Evolutionary conservation across 2,797 vertebrate species (phyloP).

Genomic region (Malurus splendens): DNA sequence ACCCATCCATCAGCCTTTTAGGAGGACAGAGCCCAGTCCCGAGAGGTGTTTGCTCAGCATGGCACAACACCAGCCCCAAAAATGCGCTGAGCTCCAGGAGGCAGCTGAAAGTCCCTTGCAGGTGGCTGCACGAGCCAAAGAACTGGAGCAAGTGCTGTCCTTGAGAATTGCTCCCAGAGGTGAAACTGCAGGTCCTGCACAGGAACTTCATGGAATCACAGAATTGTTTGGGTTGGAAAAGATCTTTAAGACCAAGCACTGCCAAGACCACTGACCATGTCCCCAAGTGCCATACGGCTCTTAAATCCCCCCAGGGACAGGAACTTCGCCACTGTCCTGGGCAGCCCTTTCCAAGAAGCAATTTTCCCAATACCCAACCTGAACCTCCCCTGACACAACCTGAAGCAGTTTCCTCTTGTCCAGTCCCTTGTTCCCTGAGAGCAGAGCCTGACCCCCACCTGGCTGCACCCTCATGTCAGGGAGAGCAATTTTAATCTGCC

Average conservation of each 20-base stretch:
- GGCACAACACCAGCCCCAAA: not conserved
- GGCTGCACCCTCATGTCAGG: not conserved
- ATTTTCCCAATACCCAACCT: not conserved
- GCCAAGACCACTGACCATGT: not conserved
- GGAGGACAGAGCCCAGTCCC: not conserved
- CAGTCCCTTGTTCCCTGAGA: not conserved
- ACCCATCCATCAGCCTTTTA: not conserved
- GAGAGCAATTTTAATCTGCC: not conserved
- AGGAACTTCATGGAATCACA: not conserved
- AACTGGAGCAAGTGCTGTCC: not conserved
- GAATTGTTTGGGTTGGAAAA: not conserved
- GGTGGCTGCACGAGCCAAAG: not conserved
- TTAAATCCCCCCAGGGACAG: not conserved
- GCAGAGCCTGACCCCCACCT: not conserved
- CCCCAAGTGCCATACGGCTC: not conserved
- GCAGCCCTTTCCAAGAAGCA: not conserved
- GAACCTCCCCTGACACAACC: not conserved
- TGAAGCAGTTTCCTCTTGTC: not conserved
- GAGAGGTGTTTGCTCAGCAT: not conserved
- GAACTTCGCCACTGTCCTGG: accelerated
- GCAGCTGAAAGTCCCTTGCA: not conserved
- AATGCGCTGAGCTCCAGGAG: not conserved
- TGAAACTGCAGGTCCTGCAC: not conserved
- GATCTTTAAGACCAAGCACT: not conserved
- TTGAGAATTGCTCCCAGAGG: not conserved